Conservation (phyloP, 1,140 invertebrate genomes). For the Drosophila gunungcola region DNA sequence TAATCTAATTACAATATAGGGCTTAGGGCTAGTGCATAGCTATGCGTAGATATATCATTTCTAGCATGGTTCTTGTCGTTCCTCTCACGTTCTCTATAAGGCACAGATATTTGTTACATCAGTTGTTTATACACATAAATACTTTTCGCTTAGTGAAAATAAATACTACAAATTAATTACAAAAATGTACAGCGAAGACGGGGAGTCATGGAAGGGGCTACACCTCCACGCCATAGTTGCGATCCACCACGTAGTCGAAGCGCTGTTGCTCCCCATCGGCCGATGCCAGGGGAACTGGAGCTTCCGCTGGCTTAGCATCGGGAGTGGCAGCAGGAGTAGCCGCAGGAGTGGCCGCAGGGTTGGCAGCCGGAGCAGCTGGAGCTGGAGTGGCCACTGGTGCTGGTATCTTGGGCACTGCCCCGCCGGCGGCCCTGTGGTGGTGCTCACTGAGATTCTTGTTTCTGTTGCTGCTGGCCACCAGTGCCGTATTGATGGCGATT, state of each 20-base stretch:
- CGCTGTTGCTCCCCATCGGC: constrained; percentile 85
- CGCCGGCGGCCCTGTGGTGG: constrained; percentile 55
- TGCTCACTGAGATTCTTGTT: constrained; percentile 84
- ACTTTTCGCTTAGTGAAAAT: constrained; percentile 75
- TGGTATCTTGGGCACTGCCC: constrained; percentile 50
- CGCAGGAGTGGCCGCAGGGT: neutral
- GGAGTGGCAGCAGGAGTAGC: constrained; percentile 16
- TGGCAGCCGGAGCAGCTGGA: constrained; percentile 6
- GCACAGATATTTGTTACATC: constrained; percentile 83
- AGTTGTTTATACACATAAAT: constrained; percentile 82
- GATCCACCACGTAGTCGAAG: constrained; percentile 89
- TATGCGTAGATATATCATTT: constrained; percentile 64
- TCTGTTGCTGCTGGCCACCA: constrained; percentile 80
- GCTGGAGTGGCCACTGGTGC: constrained; percentile 15
- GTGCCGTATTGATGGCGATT: constrained; percentile 80
- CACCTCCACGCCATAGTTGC: constrained; percentile 89
- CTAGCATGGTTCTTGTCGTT: constrained; percentile 56
- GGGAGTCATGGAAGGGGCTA: constrained; percentile 69
- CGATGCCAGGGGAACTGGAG: constrained; percentile 11
- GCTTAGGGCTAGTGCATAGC: constrained; percentile 46
- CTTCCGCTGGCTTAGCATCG: neutral
- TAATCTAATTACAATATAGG: constrained; percentile 31
- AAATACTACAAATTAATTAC: constrained; percentile 79
- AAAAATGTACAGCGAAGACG: constrained; percentile 76
- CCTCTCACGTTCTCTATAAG: constrained; percentile 69